Base-by-base conservation (phyloP, 2,797 vertebrate genomes). In the Steatocranus sp. region DNA sequence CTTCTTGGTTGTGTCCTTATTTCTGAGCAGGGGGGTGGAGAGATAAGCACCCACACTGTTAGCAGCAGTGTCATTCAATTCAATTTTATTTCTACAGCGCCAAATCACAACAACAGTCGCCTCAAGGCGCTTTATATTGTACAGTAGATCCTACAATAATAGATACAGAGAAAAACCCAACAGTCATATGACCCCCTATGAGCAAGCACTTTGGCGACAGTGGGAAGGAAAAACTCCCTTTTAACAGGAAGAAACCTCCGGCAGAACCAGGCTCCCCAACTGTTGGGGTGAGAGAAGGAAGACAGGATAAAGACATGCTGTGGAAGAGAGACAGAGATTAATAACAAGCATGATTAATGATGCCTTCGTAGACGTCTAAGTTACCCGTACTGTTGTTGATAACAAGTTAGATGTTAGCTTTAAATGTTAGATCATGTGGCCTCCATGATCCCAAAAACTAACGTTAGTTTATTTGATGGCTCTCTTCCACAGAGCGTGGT, bases 281-380 rank as follows among this genome's bases (percentile, higher is more conserved):
- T n/a, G 25, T 2, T 56, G 27, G 25, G 8, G 27, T 4, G 15
- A 18, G 8, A 30, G 2, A 17, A 30, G 25, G 25, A 10, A 2
- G 3, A 27, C 53, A 27, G 14, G 14, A 30, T 56, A 4, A 30
- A 56, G 53, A 30, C 25, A 0, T 30, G 53, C 53, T 56, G 53
- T 56, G 25, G 25, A 56, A 10, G 25, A 56, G 53, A 9, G 53
- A 27, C 2, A 30, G 53, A 53, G 11, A 0, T 53, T 8, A 2
- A 53, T 25, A 14, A 53, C 11, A 53, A 0, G 0, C 0, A 53
- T 14, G 50, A 53, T 53, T 25, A 68, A 25, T 25, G 61, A 3
- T 68, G 34, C 20, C 8, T 68, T 68, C 20, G 3, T 38, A 25
- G 5, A 68, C 1, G 8, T 68, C 0, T 25, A 41, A 25, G 36